Percentiles rank a stretch among this genome's conserved stretches.
phyloP scores from a whole-genome alignment of 2,888 invertebrate species.

The Emmelina monodactyla region DNA sequence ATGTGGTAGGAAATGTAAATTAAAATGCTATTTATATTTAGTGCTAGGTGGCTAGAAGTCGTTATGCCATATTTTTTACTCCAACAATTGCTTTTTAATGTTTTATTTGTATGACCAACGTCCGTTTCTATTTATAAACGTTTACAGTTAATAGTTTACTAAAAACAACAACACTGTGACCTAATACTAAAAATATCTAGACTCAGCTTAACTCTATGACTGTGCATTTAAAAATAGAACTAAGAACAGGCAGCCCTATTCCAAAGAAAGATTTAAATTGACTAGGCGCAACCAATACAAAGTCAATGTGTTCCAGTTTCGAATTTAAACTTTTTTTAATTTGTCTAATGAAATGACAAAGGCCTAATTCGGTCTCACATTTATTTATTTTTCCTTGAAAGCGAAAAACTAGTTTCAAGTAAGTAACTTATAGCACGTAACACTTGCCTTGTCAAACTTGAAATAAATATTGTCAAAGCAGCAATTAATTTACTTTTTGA shows the following conservation, averaged over 20 bases:
- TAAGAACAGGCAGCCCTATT: conserved; percentile 3
- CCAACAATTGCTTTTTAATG: too few relatives aligned
- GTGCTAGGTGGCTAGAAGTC: too few relatives aligned
- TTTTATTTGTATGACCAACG: too few relatives aligned
- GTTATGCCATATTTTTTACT: too few relatives aligned
- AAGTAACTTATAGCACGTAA: not conserved
- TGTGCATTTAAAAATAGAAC: not conserved
- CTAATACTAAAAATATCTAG: not conserved
- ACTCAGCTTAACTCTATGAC: not conserved
- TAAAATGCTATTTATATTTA: too few relatives aligned
- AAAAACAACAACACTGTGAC: too few relatives aligned
- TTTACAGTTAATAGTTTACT: too few relatives aligned
- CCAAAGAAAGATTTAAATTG: conserved; percentile 5
- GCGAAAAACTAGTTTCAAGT: not conserved
- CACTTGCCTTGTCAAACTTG: not conserved
- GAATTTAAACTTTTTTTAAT: conserved; percentile 42
- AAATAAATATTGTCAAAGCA: not conserved
- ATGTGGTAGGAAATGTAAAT: too few relatives aligned
- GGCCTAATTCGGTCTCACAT: conserved; percentile 11
- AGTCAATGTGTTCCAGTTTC: conserved; percentile 18
- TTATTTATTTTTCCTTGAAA: not conserved
- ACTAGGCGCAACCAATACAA: not conserved
- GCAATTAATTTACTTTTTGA: not conserved
- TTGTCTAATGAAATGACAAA: conserved; percentile 48
- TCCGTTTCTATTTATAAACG: too few relatives aligned